These are phyloP conservation scores for Epistrophe grossulariae DNA, from an alignment of 2,888 invertebrate genomes.

Conservation along the genomic window DNA sequence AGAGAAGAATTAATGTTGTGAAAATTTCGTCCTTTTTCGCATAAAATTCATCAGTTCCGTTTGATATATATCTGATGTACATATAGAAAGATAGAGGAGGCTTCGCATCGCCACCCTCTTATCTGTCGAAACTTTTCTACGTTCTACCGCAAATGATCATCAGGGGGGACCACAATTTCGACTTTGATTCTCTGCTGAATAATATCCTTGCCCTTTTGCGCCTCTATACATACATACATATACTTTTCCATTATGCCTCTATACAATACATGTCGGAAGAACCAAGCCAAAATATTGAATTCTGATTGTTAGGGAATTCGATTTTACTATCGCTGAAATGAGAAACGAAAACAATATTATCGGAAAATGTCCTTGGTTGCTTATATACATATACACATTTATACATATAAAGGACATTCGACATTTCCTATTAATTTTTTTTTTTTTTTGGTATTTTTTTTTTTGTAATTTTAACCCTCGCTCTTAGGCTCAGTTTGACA, in stretches of 20 bases:
- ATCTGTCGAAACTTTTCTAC: conserved; percentile 28
- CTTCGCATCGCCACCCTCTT: conserved; percentile 65
- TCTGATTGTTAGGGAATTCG: conserved; percentile 37
- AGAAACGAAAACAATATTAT: conserved; percentile 41
- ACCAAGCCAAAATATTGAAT: conserved; percentile 21
- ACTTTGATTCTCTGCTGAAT: conserved; percentile 42
- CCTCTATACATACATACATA: background rate
- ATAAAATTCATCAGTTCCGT: conserved; percentile 48
- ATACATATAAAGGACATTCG: background rate
- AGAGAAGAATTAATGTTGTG: conserved; percentile 77
- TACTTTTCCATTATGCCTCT: conserved; percentile 17
- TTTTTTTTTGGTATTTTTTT: background rate
- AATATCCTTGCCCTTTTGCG: conserved; percentile 27
- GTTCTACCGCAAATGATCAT: conserved; percentile 48
- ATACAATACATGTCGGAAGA: background rate
- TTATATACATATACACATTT: too few relatives aligned
- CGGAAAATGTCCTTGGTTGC: conserved; percentile 37
- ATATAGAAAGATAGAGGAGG: background rate
- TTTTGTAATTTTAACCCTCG: background rate
- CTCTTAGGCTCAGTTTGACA: conserved; percentile 22
- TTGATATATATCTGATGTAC: conserved; percentile 4
- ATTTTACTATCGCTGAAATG: conserved; percentile 26
- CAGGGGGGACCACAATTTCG: conserved; percentile 39
- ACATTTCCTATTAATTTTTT: conserved; percentile 6
- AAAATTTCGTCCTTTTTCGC: conserved; percentile 74